These are phyloP conservation scores for Brachionus koreanus DNA, from an alignment of 1,140 invertebrate species.

Conservation along the genomic window DNA sequence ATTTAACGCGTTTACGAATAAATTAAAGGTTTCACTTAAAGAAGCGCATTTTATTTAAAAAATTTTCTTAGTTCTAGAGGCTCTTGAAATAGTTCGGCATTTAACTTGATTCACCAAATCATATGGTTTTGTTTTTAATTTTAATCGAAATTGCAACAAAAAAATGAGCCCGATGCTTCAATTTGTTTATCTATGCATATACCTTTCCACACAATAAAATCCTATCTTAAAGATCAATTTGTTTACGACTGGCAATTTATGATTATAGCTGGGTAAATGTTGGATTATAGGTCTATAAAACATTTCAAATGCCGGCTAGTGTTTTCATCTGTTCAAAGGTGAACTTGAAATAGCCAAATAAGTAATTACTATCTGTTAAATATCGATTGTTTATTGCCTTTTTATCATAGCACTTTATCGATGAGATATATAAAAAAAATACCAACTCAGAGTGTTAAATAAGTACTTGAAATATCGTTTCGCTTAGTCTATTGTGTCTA, in stretches of 20 bases:
- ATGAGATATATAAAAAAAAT: background rate
- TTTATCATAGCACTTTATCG: background rate
- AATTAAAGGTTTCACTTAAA: background rate
- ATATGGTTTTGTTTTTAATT: background rate
- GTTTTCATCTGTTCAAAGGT: background rate
- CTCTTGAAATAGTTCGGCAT: background rate
- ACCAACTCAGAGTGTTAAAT: background rate
- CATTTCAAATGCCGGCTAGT: background rate
- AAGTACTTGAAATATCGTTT: background rate
- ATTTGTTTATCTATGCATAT: background rate
- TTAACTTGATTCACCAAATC: background rate
- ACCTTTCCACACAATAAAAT: background rate
- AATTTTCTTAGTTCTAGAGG: background rate
- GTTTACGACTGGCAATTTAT: conserved; percentile 1
- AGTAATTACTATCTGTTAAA: background rate
- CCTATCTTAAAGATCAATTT: conserved; percentile 8
- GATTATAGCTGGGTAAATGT: background rate
- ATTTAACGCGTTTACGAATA: background rate
- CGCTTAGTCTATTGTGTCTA: background rate
- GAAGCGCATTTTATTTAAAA: background rate
- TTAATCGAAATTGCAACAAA: background rate
- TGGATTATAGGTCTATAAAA: background rate
- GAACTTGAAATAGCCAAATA: background rate
- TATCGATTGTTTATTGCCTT: conserved; percentile 8
- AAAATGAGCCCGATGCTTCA: background rate